phyloP scores from a whole-genome alignment of 2,113 vertebrate genomes.

The Myrmecophaga tridactyla region DNA sequence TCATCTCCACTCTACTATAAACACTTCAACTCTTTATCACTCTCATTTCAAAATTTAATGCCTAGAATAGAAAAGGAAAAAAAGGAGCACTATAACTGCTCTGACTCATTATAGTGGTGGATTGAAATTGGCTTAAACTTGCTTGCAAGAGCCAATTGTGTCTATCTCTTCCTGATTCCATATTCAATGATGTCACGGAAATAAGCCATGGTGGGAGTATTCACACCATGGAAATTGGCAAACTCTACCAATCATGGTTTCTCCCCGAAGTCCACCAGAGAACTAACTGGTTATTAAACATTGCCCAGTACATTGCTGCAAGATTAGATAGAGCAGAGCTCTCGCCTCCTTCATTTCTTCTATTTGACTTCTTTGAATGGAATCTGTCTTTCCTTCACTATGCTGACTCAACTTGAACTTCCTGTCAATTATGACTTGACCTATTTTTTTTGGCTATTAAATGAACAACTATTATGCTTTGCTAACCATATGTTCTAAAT shows the following conservation, averaged over 20 bases:
- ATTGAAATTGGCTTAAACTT: not conserved
- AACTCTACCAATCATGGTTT: too few relatives aligned
- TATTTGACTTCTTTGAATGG: not conserved
- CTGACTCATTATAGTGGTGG: too few relatives aligned
- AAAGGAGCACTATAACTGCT: not conserved
- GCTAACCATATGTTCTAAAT: not conserved
- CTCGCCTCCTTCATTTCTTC: not conserved
- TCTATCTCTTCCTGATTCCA: too few relatives aligned
- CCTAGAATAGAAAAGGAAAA: not conserved
- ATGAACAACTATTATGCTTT: not conserved
- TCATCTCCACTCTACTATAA: not conserved
- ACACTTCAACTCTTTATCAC: not conserved
- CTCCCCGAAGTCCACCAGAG: too few relatives aligned
- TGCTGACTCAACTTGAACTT: not conserved
- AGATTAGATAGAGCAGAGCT: too few relatives aligned
- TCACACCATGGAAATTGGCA: too few relatives aligned
- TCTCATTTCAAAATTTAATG: not conserved
- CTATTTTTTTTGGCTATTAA: not conserved
- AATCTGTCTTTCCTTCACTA: not conserved
- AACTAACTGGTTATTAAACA: too few relatives aligned
- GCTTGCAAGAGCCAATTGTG: not conserved
- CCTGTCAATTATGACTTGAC: not conserved
- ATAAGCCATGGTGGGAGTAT: too few relatives aligned
- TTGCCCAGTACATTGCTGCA: not conserved
- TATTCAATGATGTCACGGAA: too few relatives aligned